Conservation (phyloP, 2,113 vertebrate genomes). For the Pyrgilauda ruficollis region DNA sequence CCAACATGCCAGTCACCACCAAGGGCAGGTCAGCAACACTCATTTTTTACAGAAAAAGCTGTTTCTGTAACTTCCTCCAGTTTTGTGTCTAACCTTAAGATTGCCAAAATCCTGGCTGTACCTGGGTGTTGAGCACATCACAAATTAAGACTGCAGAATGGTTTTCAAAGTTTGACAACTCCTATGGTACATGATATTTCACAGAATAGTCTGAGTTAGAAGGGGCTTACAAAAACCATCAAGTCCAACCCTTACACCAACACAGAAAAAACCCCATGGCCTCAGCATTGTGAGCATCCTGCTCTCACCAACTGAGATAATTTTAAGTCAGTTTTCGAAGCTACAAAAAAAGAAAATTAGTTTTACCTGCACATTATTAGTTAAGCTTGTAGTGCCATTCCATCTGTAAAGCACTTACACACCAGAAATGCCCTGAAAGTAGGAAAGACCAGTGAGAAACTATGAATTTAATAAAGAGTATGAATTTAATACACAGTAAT, state of each 20-base stretch:
- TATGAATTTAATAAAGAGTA: not conserved
- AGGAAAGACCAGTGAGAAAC: not conserved
- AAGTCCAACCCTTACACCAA: not conserved
- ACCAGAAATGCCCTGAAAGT: not conserved
- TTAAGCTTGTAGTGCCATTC: not conserved
- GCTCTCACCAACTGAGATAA: not conserved
- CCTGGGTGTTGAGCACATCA: not conserved
- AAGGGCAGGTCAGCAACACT: not conserved
- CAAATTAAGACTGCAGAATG: not conserved
- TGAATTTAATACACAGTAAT: not conserved
- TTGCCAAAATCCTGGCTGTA: not conserved
- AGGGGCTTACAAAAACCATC: too few relatives aligned
- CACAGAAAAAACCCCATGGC: not conserved
- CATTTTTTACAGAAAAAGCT: not conserved
- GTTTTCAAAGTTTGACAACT: not conserved
- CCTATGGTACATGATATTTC: not conserved
- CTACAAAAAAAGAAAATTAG: not conserved
- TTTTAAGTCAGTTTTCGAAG: not conserved
- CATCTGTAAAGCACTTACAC: not conserved
- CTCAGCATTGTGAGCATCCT: too few relatives aligned
- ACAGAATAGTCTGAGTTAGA: not conserved
- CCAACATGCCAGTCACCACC: not conserved
- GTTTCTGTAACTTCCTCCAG: rapidly evolving
- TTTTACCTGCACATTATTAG: not conserved
- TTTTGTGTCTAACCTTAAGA: not conserved